Conservation (phyloP, 2,888 invertebrate species). For the Lepidocyrtoides sp. region DNA sequence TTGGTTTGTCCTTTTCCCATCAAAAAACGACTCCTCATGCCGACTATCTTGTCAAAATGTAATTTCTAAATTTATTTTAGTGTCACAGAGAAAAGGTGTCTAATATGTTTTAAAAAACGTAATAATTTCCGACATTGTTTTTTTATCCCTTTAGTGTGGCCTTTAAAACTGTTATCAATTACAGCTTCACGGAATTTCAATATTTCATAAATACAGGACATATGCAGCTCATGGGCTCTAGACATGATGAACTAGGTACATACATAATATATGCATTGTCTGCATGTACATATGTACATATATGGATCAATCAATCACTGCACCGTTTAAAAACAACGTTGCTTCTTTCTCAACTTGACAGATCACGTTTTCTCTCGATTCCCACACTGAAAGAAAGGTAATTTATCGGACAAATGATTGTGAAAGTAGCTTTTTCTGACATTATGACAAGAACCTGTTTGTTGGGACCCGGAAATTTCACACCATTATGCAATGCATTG, state of each 20-base stretch:
- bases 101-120: no score
- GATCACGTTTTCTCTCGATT: not conserved
- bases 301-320: not conserved
- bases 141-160: no score
- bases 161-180: no score
- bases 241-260: no score
- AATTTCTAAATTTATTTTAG: not conserved
- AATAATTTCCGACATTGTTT: no score
- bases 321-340: not conserved
- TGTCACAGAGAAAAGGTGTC: no score
- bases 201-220: no score
- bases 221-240: no score
- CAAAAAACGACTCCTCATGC: not conserved
- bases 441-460: not conserved
- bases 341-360: not conserved
- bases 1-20: not conserved
- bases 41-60: conserved; percentile 5
- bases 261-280: no score
- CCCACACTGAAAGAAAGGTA: not conserved
- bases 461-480: not conserved
- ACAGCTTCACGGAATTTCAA: no score
- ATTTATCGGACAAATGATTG: conserved; percentile 3
- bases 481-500: not conserved
- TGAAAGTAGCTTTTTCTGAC: not conserved
- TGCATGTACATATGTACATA: no score